Conservation (phyloP, 2,113 vertebrate genomes). For the Nannospalax galili region DNA sequence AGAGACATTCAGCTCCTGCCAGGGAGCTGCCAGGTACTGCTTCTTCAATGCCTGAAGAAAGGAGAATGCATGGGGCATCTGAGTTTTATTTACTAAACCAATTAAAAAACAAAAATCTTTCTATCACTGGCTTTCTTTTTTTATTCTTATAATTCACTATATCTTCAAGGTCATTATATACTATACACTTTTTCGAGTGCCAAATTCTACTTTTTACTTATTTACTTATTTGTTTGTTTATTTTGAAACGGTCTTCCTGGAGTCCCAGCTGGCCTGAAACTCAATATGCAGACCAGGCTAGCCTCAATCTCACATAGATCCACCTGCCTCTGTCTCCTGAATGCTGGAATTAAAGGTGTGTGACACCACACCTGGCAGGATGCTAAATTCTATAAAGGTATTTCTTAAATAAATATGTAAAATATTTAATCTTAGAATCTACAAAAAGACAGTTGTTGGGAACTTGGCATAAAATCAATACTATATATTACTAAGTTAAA, state of each 20-base stretch:
- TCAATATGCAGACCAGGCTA: too few species aligned
- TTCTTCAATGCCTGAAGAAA: neutral
- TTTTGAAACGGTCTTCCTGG: too few species aligned
- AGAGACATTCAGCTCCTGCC: neutral
- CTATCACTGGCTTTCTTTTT: neutral
- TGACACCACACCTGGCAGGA: too few species aligned
- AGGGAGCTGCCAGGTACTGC: fast-evolving
- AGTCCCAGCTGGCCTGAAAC: too few species aligned
- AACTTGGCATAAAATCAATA: neutral
- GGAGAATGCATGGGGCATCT: neutral
- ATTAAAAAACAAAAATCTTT: neutral
- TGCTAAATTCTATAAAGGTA: neutral
- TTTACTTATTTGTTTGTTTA: too few species aligned
- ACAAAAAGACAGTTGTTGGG: neutral
- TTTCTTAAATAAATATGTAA: neutral
- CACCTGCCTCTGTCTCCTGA: too few species aligned
- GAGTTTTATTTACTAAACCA: neutral
- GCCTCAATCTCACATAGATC: too few species aligned
- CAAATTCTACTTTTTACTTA: neutral
- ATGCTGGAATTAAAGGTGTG: neutral
- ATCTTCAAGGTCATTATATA: neutral
- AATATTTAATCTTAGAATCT: neutral
- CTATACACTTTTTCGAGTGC: neutral
- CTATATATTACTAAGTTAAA: neutral
- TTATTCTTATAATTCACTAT: neutral